Evolutionary conservation across 2,888 invertebrate species (phyloP), one percentile per base, ranked within the genome.

Genomic region (Drosophila greeni): DNA sequence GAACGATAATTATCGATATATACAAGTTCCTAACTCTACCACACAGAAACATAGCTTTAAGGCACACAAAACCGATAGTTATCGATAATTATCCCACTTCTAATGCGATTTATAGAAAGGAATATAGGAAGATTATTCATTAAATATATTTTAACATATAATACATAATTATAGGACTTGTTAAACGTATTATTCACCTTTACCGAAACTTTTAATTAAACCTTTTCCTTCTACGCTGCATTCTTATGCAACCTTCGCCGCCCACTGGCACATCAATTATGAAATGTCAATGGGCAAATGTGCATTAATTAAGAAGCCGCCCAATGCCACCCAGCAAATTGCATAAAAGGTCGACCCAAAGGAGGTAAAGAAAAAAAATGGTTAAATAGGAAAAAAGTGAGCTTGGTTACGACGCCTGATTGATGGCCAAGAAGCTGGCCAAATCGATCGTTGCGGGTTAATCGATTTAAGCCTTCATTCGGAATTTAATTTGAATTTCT

Each of bases 301-400:
- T 34, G 61, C 61, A 61, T 66, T 65, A 49, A 65, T 61, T 65
- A 33, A 33, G 20, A 31, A 36, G 31, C 40, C 45, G 12, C 2
- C 16, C 26, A 16, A 7, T 14, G 16, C 8, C 26, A 23, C 39
- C n/a, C 43, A 40, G 73, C 45, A 62, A 75, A 68, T 75, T 61
- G 60, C 60, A 60, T 33, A 24, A 66, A 72, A 66, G 75, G 73
- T 81, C 61, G 45, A 11, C 42, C 61, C 26, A 20, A 33, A 12
- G 6, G 18, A 16, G 36, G 14, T 6, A 20, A 45, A 16, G 20
- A 45, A 16, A 31, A 20, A 29, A 18, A 16, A 18, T 20, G 56
- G 23, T 23, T 20, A 54, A 37, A 26, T 14, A 20, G 36, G 14
- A 16, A 2, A 18, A 31, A 18, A 20, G 20, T 3, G 9, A 23